phyloP scores from a whole-genome alignment of 2,888 invertebrate species.

The Gymnosoma rotundatum region DNA sequence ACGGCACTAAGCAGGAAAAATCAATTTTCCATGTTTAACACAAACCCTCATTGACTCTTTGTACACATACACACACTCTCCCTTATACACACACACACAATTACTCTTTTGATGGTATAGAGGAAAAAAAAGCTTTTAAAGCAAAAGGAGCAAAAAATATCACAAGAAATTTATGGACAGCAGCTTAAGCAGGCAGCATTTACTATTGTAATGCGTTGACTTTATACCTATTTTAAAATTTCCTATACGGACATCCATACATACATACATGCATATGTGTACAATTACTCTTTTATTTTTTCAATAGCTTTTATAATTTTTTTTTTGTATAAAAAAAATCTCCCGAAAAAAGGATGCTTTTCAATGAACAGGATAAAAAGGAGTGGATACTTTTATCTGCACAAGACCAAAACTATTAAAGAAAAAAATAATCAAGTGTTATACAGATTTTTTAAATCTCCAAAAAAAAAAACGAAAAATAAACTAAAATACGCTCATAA shows the following conservation, averaged over 20 bases:
- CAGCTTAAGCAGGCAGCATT: conserved; percentile 36
- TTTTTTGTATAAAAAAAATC: conserved; percentile 21
- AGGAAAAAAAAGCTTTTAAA: conserved; percentile 35
- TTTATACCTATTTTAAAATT: too few species aligned
- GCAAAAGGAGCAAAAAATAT: conserved; percentile 39
- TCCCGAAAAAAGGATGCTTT: conserved; percentile 69
- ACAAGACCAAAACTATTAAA: not conserved
- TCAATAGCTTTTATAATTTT: conserved; percentile 10
- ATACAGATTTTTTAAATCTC: conserved; percentile 42
- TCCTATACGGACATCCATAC: not conserved
- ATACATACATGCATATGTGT: not conserved
- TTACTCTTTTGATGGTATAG: not conserved
- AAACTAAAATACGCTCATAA: not conserved
- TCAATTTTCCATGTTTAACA: conserved; percentile 79
- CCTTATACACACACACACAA: conserved; percentile 15
- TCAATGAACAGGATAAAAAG: conserved; percentile 58
- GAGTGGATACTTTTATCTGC: conserved; percentile 65
- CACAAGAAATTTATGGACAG: conserved; percentile 3
- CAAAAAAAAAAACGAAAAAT: not conserved
- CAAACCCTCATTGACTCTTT: conserved; percentile 55
- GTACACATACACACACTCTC: conserved; percentile 25
- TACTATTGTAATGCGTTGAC: conserved; percentile 40
- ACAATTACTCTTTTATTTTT: conserved; percentile 26
- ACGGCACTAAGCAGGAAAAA: conserved; percentile 79
- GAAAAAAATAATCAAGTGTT: conserved; percentile 24